Evolutionary conservation across 2,797 vertebrate genomes (phyloP), one percentile per base, ranked within the genome.

Genomic region (Danio kyathit): DNA sequence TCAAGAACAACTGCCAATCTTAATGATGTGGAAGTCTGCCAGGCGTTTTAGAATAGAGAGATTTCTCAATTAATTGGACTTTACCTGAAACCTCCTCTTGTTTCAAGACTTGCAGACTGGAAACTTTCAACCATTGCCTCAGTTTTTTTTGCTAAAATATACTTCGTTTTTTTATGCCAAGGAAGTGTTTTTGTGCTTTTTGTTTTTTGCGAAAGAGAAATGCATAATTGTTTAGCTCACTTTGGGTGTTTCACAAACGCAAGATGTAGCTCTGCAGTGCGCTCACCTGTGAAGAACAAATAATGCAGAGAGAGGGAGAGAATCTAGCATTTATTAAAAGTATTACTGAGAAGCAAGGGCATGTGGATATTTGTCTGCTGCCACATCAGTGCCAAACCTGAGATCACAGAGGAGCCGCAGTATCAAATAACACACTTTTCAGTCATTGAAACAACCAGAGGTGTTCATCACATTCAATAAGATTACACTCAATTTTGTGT

Each of bases 1-100:
- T 88, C 85, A 78, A 90, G 91, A 90, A 89, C 92, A 93, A 92
- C 93, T 93, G 93, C 93, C 94, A 93, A 87, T 91, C 89, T 89
- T 88, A 79, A 91, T 88, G 79, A 90, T 81, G 89, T 89, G 88
- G 89, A 88, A 88, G 87, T 90, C 91, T 90, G 91, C 90, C 91
- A 88, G 76, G 90, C 87, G 82, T 75, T 83, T 89, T 86, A 80
- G 84, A 85, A 89, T 29, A 89, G 65, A 74, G 81, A 79, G 72
- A 72, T 78, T 63, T 84, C 83, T 21, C 77, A 88, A 75, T 84
- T 40, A 63, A 43, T 72, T 49, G 19, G 54, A 75, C 5, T 66
- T 76, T 64, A 56, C 10, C 76, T 49, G 65, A 76, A 71, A 75
- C 72, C 70, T 56, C 82, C n/a, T 72, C 82, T 91, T 87, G 87